Conservation (phyloP, 1,140 invertebrate species). For the Brachionus sp. region DNA sequence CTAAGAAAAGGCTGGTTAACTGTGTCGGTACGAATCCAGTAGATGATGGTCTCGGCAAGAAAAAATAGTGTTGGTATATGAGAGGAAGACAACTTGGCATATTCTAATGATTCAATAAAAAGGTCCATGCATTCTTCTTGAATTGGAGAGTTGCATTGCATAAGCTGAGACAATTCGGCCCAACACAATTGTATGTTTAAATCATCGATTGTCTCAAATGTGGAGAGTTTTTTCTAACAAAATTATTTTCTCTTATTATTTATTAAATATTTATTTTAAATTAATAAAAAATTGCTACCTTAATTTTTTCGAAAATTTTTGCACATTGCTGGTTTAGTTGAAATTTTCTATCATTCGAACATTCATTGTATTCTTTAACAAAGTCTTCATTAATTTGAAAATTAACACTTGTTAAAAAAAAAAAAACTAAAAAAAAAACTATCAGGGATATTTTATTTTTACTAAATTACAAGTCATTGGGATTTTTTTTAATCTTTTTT, state of each 20-base stretch:
- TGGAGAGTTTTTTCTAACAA: not conserved
- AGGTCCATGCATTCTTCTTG: conserved; percentile 53
- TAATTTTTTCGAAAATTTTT: conserved; percentile 57
- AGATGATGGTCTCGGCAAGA: conserved; percentile 58
- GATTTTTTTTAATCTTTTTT: not conserved
- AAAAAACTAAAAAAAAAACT: no score
- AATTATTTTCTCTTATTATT: not conserved
- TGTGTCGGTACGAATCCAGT: conserved; percentile 58
- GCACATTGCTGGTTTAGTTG: conserved; percentile 53
- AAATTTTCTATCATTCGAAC: conserved; percentile 51
- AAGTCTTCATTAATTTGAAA: conserved; percentile 59
- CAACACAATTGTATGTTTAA: conserved; percentile 57
- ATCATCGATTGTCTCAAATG: conserved; percentile 47
- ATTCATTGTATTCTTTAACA: conserved; percentile 55
- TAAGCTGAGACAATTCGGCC: conserved; percentile 57
- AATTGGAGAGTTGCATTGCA: conserved; percentile 57
- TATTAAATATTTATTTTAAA: not conserved
- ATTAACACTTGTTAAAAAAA: conserved; percentile 51
- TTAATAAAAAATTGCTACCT: conserved; percentile 50
- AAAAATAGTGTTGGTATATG: conserved; percentile 59
- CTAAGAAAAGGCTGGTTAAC: conserved; percentile 56
- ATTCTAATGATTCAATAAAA: conserved; percentile 50
- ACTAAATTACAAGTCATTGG: conserved; percentile 33
- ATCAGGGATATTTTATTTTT: no score
- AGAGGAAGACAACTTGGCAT: conserved; percentile 53